phyloP scores from a whole-genome alignment of 1,140 invertebrate species.

The Drosophila baimaii region DNA sequence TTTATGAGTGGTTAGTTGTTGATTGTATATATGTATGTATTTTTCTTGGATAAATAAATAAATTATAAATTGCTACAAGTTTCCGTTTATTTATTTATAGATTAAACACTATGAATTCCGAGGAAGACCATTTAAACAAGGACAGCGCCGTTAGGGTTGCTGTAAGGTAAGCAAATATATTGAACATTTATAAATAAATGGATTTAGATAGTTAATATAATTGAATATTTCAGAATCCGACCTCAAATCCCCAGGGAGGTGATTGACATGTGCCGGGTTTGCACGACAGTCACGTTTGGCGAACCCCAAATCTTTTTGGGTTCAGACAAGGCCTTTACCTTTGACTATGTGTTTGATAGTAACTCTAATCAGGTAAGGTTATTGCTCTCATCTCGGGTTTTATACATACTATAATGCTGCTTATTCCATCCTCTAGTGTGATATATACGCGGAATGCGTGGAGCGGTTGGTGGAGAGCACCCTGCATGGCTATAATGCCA shows the following conservation, averaged over 20 bases:
- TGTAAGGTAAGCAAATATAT: constrained; percentile 27
- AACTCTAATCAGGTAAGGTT: constrained; percentile 86
- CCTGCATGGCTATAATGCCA: constrained; percentile 97
- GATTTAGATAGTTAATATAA: not conserved
- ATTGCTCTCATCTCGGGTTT: accelerated
- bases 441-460: constrained; percentile 94
- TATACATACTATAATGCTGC: constrained; percentile 53
- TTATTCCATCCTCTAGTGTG: too few species aligned
- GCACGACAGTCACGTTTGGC: constrained; percentile 93
- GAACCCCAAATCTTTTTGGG: constrained; percentile 97
- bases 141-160: constrained; percentile 40
- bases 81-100: constrained; percentile 9
- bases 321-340: constrained; percentile 97
- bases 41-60: not conserved
- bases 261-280: constrained; percentile 97
- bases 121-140: constrained; percentile 16
- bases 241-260: constrained; percentile 96
- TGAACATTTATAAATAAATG: not conserved
- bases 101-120: constrained; percentile 25
- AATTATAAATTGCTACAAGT: not conserved
- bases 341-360: constrained; percentile 97
- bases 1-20: too few species aligned
- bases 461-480: constrained; percentile 93
- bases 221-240: constrained; percentile 90
- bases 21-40: not conserved